These are phyloP conservation scores for Apostichopus parvimensis DNA, from an alignment of 35 echinoderm and acorn worm species.

Conservation along the genomic window DNA sequence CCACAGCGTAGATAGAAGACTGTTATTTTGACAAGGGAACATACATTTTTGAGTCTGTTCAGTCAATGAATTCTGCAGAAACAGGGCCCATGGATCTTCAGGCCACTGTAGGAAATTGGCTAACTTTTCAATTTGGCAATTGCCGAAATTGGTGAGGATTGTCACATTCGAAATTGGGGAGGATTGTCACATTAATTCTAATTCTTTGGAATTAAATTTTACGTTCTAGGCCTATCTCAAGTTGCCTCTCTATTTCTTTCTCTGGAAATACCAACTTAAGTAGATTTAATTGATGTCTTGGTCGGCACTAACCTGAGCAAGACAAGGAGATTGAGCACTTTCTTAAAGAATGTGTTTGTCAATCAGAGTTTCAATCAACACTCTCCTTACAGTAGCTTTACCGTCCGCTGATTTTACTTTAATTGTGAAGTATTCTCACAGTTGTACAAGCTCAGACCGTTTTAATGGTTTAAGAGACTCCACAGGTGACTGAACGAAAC, in stretches of 20 bases:
- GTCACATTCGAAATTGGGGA: conserved; percentile 36
- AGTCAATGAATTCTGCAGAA: conserved; percentile 28
- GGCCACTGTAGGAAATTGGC: conserved; percentile 27
- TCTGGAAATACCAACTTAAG: background rate
- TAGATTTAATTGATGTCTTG: too few species aligned
- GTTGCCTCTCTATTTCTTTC: background rate
- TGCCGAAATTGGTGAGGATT: conserved; percentile 35
- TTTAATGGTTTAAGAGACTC: too few species aligned
- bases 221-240: background rate
- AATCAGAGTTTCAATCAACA: too few species aligned
- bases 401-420: too few species aligned
- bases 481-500: too few species aligned
- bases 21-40: background rate
- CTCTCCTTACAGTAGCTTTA: too few species aligned
- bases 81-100: background rate
- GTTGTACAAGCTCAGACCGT: too few species aligned
- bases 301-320: too few species aligned
- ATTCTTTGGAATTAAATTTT: conserved; percentile 20
- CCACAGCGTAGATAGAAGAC: background rate
- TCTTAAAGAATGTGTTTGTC: too few species aligned
- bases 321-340: too few species aligned
- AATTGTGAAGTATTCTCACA: too few species aligned
- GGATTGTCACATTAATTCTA: background rate
- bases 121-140: conserved; percentile 54
- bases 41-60: conserved; percentile 9